phyloP scores from a whole-genome alignment of 1,140 invertebrate species.

The Hydropsyche tenuis region DNA sequence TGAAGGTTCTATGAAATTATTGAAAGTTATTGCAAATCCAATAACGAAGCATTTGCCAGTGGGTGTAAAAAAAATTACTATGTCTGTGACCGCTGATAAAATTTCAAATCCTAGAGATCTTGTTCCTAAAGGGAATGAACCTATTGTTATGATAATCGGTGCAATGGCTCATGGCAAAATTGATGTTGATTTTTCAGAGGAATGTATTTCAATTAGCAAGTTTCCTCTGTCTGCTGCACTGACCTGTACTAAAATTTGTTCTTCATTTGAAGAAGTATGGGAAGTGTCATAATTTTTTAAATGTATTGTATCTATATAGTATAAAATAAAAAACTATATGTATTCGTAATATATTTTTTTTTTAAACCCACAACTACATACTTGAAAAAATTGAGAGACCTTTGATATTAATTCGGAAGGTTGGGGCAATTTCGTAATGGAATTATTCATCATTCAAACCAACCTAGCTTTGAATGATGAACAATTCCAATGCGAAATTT shows the following conservation, averaged over 20 bases:
- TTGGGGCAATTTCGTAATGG: too few relatives aligned
- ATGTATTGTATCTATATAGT: too few relatives aligned
- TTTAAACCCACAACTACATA: too few relatives aligned
- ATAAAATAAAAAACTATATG: too few relatives aligned
- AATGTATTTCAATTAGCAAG: slow-evolving; percentile 90
- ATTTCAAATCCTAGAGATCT: slow-evolving; percentile 80
- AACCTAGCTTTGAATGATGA: too few relatives aligned
- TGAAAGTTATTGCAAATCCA: slow-evolving; percentile 99
- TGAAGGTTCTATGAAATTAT: slow-evolving; percentile 86
- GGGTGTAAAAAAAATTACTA: slow-evolving; percentile 89
- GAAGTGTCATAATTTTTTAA: too few relatives aligned
- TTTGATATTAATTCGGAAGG: too few relatives aligned
- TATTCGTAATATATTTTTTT: too few relatives aligned
- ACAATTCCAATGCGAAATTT: too few relatives aligned
- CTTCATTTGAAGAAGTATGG: slow-evolving; percentile 97
- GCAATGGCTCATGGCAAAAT: slow-evolving; percentile 98
- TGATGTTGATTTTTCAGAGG: slow-evolving; percentile 89
- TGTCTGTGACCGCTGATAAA: slow-evolving; percentile 87
- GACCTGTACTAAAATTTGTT: slow-evolving; percentile 95
- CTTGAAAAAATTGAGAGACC: too few relatives aligned
- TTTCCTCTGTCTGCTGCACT: slow-evolving; percentile 96
- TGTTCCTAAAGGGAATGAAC: slow-evolving; percentile 79
- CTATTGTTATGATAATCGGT: slow-evolving; percentile 91
- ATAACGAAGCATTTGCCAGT: slow-evolving; percentile 94
- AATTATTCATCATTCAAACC: too few relatives aligned